Conservation (phyloP, 2,797 vertebrate genomes). For the Ctenosaura bakeri region DNA sequence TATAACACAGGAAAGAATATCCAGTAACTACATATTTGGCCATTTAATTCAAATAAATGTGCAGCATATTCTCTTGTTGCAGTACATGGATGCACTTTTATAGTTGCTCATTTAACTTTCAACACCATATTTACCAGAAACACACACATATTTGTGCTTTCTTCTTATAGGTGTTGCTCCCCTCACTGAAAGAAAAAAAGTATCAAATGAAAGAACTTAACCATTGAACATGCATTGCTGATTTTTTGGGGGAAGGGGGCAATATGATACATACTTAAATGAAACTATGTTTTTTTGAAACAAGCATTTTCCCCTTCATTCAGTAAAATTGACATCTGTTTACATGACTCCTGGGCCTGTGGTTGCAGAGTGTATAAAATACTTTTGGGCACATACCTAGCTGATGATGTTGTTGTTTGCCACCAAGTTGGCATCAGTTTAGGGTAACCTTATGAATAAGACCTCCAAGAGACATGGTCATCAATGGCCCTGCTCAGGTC, state of each 20-base stretch:
- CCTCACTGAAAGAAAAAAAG: background rate
- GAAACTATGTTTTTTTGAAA: background rate
- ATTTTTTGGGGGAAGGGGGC: too few species aligned
- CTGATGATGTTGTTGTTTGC: background rate
- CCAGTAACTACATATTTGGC: background rate
- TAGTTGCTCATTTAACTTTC: background rate
- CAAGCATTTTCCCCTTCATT: background rate
- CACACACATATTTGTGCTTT: background rate
- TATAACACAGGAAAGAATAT: slow-evolving; percentile 39
- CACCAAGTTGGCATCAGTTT: background rate
- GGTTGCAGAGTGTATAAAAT: background rate
- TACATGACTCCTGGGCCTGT: background rate
- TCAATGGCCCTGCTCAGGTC: too few species aligned
- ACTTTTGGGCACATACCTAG: background rate
- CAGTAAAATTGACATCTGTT: background rate
- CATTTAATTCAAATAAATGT: background rate
- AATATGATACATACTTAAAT: background rate
- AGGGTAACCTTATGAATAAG: background rate
- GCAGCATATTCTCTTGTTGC: background rate
- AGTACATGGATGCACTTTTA: background rate
- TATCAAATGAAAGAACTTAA: background rate
- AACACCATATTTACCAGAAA: background rate
- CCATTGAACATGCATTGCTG: background rate
- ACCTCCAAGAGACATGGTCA: background rate
- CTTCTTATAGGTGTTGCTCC: background rate